A percentile compares a stretch with the other conserved stretches of the same genome.
Conservation (phyloP, 2,113 vertebrate species). For the Peromyscus maniculatus region DNA sequence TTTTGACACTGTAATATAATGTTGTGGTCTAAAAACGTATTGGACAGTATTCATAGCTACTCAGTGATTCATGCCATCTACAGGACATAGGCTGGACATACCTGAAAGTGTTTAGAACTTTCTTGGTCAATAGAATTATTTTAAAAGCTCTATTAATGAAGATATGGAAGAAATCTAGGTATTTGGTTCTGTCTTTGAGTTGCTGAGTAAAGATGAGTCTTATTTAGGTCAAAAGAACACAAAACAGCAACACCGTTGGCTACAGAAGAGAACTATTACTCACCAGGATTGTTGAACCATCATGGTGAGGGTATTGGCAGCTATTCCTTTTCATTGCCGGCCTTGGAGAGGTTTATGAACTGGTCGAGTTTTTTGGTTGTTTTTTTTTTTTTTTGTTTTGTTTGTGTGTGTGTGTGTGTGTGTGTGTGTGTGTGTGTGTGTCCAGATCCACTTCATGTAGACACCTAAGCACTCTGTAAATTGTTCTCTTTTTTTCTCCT, state of each 20-base stretch:
- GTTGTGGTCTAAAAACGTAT: not conserved
- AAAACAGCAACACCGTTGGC: not conserved
- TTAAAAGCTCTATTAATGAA: conserved; percentile 18
- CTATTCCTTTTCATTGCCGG: not conserved
- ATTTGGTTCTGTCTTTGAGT: not conserved
- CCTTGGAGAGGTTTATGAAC: not conserved
- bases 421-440: not conserved
- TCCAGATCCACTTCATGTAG: not conserved
- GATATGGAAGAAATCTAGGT: conserved; percentile 32
- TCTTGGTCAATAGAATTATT: not conserved
- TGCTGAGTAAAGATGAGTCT: conserved; percentile 17
- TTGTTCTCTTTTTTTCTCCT: not conserved
- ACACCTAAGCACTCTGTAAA: not conserved
- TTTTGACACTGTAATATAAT: not conserved
- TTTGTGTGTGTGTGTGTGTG: too few species aligned
- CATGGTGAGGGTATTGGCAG: not conserved
- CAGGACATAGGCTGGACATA: not conserved
- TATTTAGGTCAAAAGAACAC: conserved; percentile 16
- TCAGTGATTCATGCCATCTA: not conserved
- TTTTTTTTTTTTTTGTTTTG: not conserved
- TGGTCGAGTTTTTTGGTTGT: not conserved
- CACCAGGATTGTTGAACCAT: not conserved
- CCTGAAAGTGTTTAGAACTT: conserved; percentile 24
- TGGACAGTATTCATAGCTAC: not conserved
- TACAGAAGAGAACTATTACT: not conserved